Percentiles rank a stretch among this genome's conserved stretches.
Evolutionary conservation across 53 echinoderm and acorn worm species (phyloP).

Genomic region (Mesocentrotus franciscanus): DNA sequence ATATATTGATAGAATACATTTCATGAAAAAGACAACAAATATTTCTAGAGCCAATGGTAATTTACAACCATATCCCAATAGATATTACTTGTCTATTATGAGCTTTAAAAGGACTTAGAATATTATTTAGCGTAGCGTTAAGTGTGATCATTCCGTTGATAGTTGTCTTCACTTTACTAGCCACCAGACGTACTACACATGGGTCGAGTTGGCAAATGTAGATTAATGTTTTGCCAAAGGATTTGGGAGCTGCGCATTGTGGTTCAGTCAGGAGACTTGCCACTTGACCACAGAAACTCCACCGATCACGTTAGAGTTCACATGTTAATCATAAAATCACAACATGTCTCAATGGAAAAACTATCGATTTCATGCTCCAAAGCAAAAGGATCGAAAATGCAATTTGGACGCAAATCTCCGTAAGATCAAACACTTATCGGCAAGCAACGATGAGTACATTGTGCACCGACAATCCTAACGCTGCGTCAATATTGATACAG

Average conservation of each 20-base stretch:
- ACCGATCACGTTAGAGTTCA: neutral
- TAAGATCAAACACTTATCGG: constrained; percentile 47
- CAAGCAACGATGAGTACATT: constrained; percentile 11
- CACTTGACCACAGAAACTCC: too few relatives aligned
- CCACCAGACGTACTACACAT: too few relatives aligned
- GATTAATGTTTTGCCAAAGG: too few relatives aligned
- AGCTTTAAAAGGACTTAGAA: too few relatives aligned
- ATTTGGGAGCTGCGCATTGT: too few relatives aligned
- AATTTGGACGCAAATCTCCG: constrained; percentile 30
- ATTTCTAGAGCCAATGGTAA: neutral
- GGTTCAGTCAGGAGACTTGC: too few relatives aligned
- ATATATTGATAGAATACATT: neutral
- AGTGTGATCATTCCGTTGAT: too few relatives aligned
- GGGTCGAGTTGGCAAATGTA: too few relatives aligned
- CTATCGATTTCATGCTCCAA: constrained; percentile 49
- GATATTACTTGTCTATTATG: too few relatives aligned
- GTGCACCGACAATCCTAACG: neutral
- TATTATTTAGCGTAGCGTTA: too few relatives aligned
- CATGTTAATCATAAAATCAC: neutral
- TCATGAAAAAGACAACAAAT: neutral
- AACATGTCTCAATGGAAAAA: constrained; percentile 22
- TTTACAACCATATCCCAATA: too few relatives aligned
- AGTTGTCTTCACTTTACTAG: too few relatives aligned
- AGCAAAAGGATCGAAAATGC: constrained; percentile 25
- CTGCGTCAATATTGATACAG: constrained; percentile 28